Conservation (phyloP, 2,888 invertebrate genomes). For the Chloroclystis v-ata region DNA sequence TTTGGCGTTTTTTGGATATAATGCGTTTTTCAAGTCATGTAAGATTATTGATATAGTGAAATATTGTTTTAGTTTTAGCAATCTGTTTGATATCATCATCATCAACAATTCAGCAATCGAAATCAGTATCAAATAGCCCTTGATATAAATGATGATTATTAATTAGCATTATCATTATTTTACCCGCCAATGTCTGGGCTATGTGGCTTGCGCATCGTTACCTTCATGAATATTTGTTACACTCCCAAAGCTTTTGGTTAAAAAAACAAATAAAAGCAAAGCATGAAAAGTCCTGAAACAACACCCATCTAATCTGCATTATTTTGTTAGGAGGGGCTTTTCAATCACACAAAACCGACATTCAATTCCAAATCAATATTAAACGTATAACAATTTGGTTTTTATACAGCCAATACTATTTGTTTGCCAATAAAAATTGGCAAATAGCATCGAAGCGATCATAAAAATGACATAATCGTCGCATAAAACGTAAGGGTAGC, state of each 20-base stretch:
- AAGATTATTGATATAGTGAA: too few species aligned
- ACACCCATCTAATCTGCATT: neutral
- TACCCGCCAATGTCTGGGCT: too few species aligned
- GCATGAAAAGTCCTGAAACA: neutral
- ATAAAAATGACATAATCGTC: conserved; percentile 71
- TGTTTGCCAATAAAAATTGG: conserved; percentile 62
- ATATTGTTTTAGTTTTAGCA: too few species aligned
- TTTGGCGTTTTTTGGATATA: too few species aligned
- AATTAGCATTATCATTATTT: too few species aligned
- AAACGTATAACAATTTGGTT: conserved; percentile 39
- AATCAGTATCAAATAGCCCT: too few species aligned
- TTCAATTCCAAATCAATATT: conserved; percentile 38
- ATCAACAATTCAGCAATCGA: too few species aligned
- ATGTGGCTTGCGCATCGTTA: too few species aligned
- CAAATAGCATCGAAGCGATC: conserved; percentile 53
- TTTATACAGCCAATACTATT: conserved; percentile 46
- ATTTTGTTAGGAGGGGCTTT: neutral
- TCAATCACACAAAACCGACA: conserved; percentile 13
- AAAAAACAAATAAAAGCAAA: neutral
- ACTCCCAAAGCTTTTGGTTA: neutral
- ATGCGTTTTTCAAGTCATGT: too few species aligned
- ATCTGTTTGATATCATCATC: too few species aligned
- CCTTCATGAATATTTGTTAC: neutral
- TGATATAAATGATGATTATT: too few species aligned
- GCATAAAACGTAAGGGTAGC: conserved; percentile 70